Evolutionary conservation across 2,797 vertebrate genomes (phyloP), one percentile per base, ranked within the genome.

Genomic region (Denticeps clupeoides): DNA sequence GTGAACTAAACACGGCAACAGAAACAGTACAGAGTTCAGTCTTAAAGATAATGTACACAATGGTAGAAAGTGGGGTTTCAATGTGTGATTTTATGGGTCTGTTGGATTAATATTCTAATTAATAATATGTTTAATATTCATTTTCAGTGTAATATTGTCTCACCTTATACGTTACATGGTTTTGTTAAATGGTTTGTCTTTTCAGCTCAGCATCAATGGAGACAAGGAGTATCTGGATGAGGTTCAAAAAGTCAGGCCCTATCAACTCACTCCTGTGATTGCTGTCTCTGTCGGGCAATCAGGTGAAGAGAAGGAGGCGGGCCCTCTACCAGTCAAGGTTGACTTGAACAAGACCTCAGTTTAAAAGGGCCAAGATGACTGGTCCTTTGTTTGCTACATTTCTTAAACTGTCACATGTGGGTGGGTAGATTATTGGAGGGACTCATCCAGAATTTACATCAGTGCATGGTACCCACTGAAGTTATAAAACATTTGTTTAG

Each of bases 281-380:
- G 73, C 88, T 0, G 78, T 93, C 47, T 66, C 85, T 16, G 58
- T 90, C 53, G 84, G 83, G 63, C 82, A 86, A 1, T 58, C 76
- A 0, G 84, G 76, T 5, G 74, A 85, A 3, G 53, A 58, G 5
- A 85, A 82, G 59, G 90, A 89, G 32, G 85, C 77, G 0, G 90
- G 86, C 27, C 88, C 87, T 0, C 86, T 93, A 62, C 89, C 91
- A 0, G 84, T 95, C 69, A 96, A 93, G 73, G 84, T 96, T n/a
- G 88, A 93, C 71, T 79, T 98, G 70, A 85, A 85, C 77, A 91
- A 91, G 72, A 93, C 90, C 10, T 68, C 79, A 11, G 79, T 98
- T 75, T 98, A 90, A 77, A 59, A 9, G 49, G 11, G 41, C 44
- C 49, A 45, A 47, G 44, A 19, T 11, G 41, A 51, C 27, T 51